These are phyloP conservation scores for Poeciliopsis infans DNA, from an alignment of 2,797 vertebrate genomes.

Conservation along the genomic window DNA sequence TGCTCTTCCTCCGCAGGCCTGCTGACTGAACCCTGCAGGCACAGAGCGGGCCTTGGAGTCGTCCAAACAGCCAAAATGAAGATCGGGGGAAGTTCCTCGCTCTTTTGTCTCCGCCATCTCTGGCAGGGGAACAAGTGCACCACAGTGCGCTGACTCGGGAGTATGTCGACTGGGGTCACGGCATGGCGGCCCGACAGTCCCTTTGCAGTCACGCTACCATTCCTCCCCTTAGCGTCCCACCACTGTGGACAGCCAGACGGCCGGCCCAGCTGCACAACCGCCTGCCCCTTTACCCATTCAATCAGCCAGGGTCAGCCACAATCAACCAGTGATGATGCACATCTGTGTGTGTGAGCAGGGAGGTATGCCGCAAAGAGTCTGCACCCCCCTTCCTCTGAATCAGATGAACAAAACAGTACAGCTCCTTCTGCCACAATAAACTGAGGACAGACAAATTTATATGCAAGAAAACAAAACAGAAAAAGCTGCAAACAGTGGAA, in stretches of 20 bases:
- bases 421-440: slow-evolving; percentile 10
- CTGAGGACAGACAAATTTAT: neutral
- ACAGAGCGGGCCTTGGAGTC: slow-evolving; percentile 72
- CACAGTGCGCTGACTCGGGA: slow-evolving; percentile 69
- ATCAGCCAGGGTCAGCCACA: slow-evolving; percentile 74
- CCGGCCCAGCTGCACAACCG: slow-evolving; percentile 67
- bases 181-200: slow-evolving; percentile 45
- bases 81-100: slow-evolving; percentile 71
- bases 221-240: slow-evolving; percentile 45
- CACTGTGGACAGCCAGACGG: slow-evolving; percentile 47
- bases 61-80: slow-evolving; percentile 78
- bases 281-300: slow-evolving; percentile 68
- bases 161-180: slow-evolving; percentile 66
- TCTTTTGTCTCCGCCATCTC: slow-evolving; percentile 59
- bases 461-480: neutral
- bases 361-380: slow-evolving; percentile 36
- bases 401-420: slow-evolving; percentile 35
- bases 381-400: slow-evolving; percentile 19
- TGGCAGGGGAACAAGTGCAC: slow-evolving; percentile 77
- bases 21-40: slow-evolving; percentile 66
- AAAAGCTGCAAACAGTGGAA: slow-evolving; percentile 12
- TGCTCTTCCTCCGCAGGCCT: slow-evolving; percentile 47
- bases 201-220: slow-evolving; percentile 71
- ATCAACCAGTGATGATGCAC: slow-evolving; percentile 74
- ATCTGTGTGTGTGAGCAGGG: slow-evolving; percentile 68